phyloP scores from a whole-genome alignment of 2,113 vertebrate genomes.

The Clarias macrocephalus region DNA sequence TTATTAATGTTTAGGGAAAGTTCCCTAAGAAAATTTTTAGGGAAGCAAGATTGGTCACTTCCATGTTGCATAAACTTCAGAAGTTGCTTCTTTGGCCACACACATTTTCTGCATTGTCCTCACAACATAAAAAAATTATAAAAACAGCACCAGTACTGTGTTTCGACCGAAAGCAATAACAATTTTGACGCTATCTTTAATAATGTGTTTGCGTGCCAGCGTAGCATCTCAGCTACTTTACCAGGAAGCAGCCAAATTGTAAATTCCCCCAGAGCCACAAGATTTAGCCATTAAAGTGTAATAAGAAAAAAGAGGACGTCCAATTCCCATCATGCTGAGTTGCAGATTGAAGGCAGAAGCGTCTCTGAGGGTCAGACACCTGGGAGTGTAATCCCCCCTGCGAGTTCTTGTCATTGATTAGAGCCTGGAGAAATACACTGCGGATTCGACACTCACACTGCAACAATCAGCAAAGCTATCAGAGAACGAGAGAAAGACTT shows the following conservation, averaged over 20 bases:
- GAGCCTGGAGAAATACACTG: constrained; percentile 42
- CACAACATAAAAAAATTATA: too few relatives aligned
- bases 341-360: constrained; percentile 25
- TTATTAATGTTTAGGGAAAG: too few relatives aligned
- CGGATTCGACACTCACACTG: constrained; percentile 28
- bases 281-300: constrained; percentile 34
- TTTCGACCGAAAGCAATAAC: too few relatives aligned
- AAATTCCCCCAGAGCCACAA: constrained; percentile 23
- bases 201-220: constrained; percentile 1
- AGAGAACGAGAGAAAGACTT: constrained; percentile 36
- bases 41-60: too few relatives aligned
- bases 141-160: too few relatives aligned
- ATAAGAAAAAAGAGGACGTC: constrained; percentile 20
- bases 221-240: neutral
- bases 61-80: too few relatives aligned
- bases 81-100: too few relatives aligned
- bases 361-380: constrained; percentile 28
- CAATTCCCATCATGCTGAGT: constrained; percentile 29
- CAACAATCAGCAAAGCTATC: constrained; percentile 50
- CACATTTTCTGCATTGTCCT: too few relatives aligned
- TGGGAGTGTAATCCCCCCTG: constrained; percentile 39
- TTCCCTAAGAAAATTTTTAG: too few relatives aligned
- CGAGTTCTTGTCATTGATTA: constrained; percentile 45
- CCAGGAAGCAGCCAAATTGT: neutral
- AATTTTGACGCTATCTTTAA: constrained; percentile 7